These are phyloP conservation scores for Stegostoma tigrinum DNA, from an alignment of 2,113 vertebrate species.

Conservation along the genomic window DNA sequence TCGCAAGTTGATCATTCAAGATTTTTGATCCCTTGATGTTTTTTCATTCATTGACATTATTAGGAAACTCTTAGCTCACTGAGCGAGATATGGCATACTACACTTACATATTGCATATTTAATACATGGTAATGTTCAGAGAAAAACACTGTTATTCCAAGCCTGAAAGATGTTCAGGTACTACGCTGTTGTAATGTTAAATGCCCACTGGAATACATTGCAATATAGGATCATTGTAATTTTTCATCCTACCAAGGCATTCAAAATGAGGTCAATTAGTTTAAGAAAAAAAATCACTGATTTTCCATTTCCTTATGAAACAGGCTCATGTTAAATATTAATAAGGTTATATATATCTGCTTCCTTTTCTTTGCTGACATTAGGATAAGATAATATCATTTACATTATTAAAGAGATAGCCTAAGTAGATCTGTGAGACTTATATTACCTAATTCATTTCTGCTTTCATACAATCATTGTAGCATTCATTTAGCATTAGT, in stretches of 20 bases:
- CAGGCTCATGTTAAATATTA: background rate
- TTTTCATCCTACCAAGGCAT: background rate
- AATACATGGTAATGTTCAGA: background rate
- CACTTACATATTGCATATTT: background rate
- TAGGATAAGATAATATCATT: constrained; percentile 2
- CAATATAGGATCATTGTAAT: background rate
- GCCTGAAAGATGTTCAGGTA: background rate
- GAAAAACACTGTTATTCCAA: background rate
- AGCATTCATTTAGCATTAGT: background rate
- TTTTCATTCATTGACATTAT: background rate
- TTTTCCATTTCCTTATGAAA: constrained; percentile 9
- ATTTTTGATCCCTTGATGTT: background rate
- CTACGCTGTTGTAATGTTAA: background rate
- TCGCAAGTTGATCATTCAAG: background rate
- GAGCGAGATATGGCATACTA: background rate
- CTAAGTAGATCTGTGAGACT: background rate
- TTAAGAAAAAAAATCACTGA: constrained; percentile 7
- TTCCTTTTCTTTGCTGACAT: background rate
- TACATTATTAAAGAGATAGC: background rate
- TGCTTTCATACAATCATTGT: background rate
- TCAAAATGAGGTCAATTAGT: background rate
- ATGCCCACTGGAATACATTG: background rate
- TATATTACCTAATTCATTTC: background rate
- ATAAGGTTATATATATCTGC: constrained; percentile 10
- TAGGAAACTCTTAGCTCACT: background rate